Base-by-base conservation (phyloP, 2,113 vertebrate species). In the Cyanocitta stelleri region DNA sequence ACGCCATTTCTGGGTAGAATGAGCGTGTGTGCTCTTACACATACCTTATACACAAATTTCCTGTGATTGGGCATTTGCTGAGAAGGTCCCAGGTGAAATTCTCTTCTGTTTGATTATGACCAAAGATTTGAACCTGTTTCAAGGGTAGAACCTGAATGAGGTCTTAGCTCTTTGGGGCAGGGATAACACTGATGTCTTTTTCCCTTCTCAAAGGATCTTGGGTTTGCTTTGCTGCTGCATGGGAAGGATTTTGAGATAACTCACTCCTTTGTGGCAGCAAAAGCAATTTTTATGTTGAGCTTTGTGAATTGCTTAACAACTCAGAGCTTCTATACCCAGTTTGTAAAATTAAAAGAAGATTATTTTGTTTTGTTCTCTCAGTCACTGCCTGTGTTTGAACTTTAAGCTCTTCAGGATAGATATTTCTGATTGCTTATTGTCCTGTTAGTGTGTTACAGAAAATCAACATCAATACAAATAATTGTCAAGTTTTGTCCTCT, bases 1-100 rank as follows among this genome's bases (percentile, higher is more conserved):
- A 27, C 0, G 0, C 10, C 0, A 0, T 26, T 82, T 58, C 78
- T 85, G 37, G 16, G 43, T 35, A n/a, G 46, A 59, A 51, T 39
- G 37, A 48, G 41, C 0, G 0, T 19, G 30, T 78, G 44, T 46
- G 24, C 46, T 54, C 59, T 55, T 51, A 54, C 26, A n/a, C 2
- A 1, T 33, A 29, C 39, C 39, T 71, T 68, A 13, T 8, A 27
- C n/a, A 73, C 22, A 44, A 22, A 86, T 81, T 56, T 35, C 32
- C 32, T 63, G 27, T 55, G 54, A 8, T 4, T 81, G 59, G 27
- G 29, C 39, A 19, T 72, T 62, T 52, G 19, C 49, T 76, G 69
- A 67, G 77, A 32, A 23, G 14, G 33, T 75, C 23, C 14, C n/a
- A 21, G 61, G 30, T 87, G 49, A 87, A 62, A 72, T 51, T 76